phyloP scores from a whole-genome alignment of 1,140 invertebrate genomes.

The Colletes latitarsis region DNA sequence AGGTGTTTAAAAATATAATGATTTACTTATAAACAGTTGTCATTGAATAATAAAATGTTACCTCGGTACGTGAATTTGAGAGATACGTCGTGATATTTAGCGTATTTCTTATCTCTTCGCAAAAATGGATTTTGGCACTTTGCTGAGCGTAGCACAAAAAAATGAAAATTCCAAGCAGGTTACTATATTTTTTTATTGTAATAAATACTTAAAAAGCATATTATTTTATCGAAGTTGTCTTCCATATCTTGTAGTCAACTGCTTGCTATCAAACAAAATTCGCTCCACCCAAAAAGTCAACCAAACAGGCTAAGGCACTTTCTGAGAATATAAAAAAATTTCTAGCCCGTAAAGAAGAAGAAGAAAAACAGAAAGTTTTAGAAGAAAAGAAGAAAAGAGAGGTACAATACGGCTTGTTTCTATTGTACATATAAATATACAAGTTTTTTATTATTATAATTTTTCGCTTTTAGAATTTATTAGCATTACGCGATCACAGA shows the following conservation, averaged over 20 bases:
- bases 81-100: slow-evolving; percentile 7
- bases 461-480: slow-evolving; percentile 80
- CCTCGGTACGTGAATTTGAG: neutral
- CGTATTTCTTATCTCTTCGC: slow-evolving; percentile 1
- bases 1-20: no score
- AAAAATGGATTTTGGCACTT: slow-evolving; percentile 84
- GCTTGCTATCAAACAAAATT: slow-evolving; percentile 89
- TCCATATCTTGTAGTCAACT: slow-evolving; percentile 70
- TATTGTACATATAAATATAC: neutral
- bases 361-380: slow-evolving; percentile 85
- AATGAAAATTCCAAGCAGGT: slow-evolving; percentile 79
- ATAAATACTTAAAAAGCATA: neutral
- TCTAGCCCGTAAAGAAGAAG: slow-evolving; percentile 89
- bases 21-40: neutral
- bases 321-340: slow-evolving; percentile 92
- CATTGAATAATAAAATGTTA: neutral
- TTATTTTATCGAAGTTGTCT: slow-evolving; percentile 20
- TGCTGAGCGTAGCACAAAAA: slow-evolving; percentile 84
- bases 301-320: slow-evolving; percentile 84
- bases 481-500: slow-evolving; percentile 88
- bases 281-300: slow-evolving; percentile 90
- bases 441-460: slow-evolving; percentile 11
- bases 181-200: slow-evolving; percentile 22
- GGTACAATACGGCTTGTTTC: slow-evolving; percentile 66
- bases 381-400: slow-evolving; percentile 86